Evolutionary conservation across 2,888 invertebrate genomes (phyloP).

Genomic region (Drosophila seclusa): DNA sequence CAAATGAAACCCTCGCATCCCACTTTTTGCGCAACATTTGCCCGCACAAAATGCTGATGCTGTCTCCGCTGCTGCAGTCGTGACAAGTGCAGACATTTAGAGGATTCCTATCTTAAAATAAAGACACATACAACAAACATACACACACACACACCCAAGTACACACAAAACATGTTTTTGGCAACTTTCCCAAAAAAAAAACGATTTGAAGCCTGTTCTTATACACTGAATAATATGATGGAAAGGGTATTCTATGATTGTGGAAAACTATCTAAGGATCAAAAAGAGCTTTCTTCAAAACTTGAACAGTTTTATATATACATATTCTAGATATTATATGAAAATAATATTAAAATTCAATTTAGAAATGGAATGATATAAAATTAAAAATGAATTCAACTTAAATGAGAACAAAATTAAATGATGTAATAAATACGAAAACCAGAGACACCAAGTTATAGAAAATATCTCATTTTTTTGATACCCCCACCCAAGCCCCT

Average conservation of each 20-base stretch:
- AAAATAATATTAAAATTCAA: neutral
- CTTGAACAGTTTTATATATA: neutral
- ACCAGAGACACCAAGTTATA: too few species aligned
- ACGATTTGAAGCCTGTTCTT: neutral
- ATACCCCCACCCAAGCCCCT: neutral
- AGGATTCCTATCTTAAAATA: slow-evolving; percentile 21
- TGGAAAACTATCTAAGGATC: neutral
- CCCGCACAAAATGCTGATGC: slow-evolving; percentile 7
- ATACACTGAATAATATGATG: neutral
- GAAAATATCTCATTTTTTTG: neutral
- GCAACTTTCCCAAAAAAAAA: slow-evolving; percentile 7
- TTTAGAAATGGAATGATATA: neutral
- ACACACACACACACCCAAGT: slow-evolving; percentile 3
- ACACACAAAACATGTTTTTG: slow-evolving; percentile 4
- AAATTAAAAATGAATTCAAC: neutral
- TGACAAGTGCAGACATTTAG: slow-evolving; percentile 36
- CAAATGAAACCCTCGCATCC: neutral
- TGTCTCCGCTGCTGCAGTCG: slow-evolving; percentile 11
- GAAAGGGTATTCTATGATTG: neutral
- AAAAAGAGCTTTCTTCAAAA: neutral
- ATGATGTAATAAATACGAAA: neutral
- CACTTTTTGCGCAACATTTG: slow-evolving; percentile 61
- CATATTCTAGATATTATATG: too few species aligned
- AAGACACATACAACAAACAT: neutral
- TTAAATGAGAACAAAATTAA: neutral